Evolutionary conservation across 2,797 vertebrate genomes (phyloP), one percentile per base, ranked within the genome.

Genomic region (Diceros bicornis): DNA sequence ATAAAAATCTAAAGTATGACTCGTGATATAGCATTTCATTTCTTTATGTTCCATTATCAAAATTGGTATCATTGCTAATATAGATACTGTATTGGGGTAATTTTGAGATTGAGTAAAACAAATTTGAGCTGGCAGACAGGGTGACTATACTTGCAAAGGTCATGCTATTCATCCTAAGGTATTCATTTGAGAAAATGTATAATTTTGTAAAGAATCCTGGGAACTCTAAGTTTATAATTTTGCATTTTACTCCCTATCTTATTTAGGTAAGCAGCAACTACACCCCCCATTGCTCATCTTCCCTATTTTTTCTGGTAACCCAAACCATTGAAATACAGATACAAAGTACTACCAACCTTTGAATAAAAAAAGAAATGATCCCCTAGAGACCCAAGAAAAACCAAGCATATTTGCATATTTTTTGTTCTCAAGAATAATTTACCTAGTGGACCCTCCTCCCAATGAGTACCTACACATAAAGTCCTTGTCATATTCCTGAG

Each of bases 1-100:
- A n/a, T 72, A 91, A 85, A 86, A 94, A 91, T 83, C 83, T 81
- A 34, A 93, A 61, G 41, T 82, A 69, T 94, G 20, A 75, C 50
- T 88, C 50, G 68, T 75, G 52, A 77, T 86, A 25, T 17, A 92
- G 34, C 55, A 21, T 83, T 94, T 96, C 16, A 59, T 78, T 94
- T 93, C n/a, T 93, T 92, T 83, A 52, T 82, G 61, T 68, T 50
- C 66, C 23, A 1, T 93, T 72, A 86, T 83, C 83, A 91, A 83
- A 94, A 66, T 75, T 91, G 83, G 18, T 91, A 34, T 95, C 34
- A 62, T 83, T 91, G 69, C 23, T 64, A 78, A 47, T 4, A 34
- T 13, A 84, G 44, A 59, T 66, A 64, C 55, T 82, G 8, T 88
- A 34, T 50, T 91, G 57, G 85, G 52, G 50, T 78, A 74, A 34